Base-by-base conservation (phyloP, 2,797 vertebrate genomes). In the Acestrorhynchus altus region DNA sequence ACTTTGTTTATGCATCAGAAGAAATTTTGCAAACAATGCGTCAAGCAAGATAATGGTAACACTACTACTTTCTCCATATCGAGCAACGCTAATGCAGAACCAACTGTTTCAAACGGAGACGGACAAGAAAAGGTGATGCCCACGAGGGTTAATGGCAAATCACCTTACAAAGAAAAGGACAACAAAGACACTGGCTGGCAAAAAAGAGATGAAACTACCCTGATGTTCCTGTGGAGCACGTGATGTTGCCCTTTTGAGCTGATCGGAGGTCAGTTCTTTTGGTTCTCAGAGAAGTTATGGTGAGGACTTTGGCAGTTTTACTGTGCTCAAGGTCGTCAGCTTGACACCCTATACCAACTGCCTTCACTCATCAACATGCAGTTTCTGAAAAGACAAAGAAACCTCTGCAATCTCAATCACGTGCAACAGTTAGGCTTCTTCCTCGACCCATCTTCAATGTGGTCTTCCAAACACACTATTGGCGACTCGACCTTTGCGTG, bases 391-490 rank as follows among this genome's bases (percentile, higher is more conserved):
- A 26, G 4, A 51, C 18, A 4, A 12, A 26, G n/a, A 12, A 0
- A 16, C 16, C 18, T 15, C 5, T 0, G 9, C 13, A 12, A 20
- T 28, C 15, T 67, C 68, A 51, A 31, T 83, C 39, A 83, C 20
- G 87, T 77, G 60, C 95, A 95, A 72, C 95, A 95, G 35, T 79
- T 84, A 31, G 87, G 82, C 86, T 93, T 92, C 60, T 65, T 85
- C 72, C 84, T 82, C 18, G 73, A 80, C 0, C 86, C 72, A 90
- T 91, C 89, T 26, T 77, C 74, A 90, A 91, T 60, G 85, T 90
- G 31, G 93, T 81, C 91, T 11, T 94, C 87, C 72, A 99, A 92
- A 64, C 96, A 94, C 26, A 99, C 93, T 0, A 94, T 96, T 5
- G 95, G 87, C 0, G 83, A 86, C 70, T 92, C 91, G 68, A 87